Conservation (phyloP, 92 coral and sea anemone genomes). For the Palythoa heliodiscus region DNA sequence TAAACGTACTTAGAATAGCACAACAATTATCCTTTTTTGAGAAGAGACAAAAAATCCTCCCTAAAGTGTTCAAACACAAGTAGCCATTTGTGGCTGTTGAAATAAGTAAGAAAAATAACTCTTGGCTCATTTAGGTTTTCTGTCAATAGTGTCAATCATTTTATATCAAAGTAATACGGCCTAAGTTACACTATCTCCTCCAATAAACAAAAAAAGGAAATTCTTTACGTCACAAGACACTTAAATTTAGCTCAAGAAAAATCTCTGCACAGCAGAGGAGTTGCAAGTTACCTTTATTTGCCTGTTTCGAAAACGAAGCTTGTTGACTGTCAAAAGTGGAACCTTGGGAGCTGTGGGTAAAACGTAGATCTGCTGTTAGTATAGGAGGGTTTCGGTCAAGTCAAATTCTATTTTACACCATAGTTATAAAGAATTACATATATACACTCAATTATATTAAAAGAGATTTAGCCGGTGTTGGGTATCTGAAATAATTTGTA, state of each 20-base stretch:
- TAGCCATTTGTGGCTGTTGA: not conserved
- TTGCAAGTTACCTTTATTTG: constrained; percentile 4
- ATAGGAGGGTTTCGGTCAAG: too few relatives aligned
- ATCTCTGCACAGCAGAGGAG: not conserved
- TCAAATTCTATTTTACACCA: not conserved
- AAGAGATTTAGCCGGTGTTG: not conserved
- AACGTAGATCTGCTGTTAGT: not conserved
- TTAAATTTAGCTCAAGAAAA: not conserved
- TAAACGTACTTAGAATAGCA: not conserved
- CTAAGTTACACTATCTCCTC: too few relatives aligned
- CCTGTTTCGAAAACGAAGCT: constrained; percentile 1
- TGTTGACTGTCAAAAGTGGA: not conserved
- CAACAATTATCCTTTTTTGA: not conserved
- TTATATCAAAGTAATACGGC: too few relatives aligned
- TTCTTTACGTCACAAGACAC: not conserved
- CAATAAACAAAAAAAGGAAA: too few relatives aligned
- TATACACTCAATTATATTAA: too few relatives aligned
- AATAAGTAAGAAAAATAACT: not conserved
- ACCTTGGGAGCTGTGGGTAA: not conserved
- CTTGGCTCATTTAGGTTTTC: not conserved
- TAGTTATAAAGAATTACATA: too few relatives aligned
- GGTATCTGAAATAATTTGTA: too few relatives aligned
- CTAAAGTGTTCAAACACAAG: not conserved
- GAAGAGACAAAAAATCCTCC: not conserved
- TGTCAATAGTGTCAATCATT: not conserved